Evolutionary conservation across 2,888 invertebrate species (phyloP).

Genomic region (Andrena dorsata): DNA sequence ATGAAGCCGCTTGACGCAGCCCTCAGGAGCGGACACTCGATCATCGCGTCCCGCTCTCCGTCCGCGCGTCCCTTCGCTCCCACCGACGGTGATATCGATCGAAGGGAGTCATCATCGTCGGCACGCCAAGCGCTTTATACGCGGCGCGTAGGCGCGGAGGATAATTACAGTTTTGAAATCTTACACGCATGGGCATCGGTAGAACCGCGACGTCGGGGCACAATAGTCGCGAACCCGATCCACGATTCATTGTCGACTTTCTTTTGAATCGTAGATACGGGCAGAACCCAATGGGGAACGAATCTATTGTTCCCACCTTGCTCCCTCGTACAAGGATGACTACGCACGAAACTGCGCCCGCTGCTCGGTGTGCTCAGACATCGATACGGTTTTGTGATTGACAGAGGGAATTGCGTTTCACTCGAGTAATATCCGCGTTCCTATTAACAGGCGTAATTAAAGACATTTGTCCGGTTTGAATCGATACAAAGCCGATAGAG

Average conservation of each 20-base stretch:
- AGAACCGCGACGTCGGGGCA: constrained; percentile 52
- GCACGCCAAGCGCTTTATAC: constrained; percentile 44
- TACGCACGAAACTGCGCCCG: constrained; percentile 34
- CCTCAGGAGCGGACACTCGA: constrained; percentile 34
- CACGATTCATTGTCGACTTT: constrained; percentile 65
- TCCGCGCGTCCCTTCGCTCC: constrained; percentile 20
- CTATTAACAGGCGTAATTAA: background rate
- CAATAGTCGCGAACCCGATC: constrained; percentile 68
- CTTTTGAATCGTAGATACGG: constrained; percentile 56
- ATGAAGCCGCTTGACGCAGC: constrained; percentile 27
- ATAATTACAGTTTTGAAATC: constrained; percentile 74
- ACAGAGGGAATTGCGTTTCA: constrained; percentile 22
- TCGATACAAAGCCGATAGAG: background rate
- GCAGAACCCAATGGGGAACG: constrained; percentile 30
- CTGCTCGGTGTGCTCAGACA: constrained; percentile 13
- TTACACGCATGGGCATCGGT: constrained; percentile 47
- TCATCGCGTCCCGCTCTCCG: constrained; percentile 56
- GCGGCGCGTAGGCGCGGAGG: constrained; percentile 63
- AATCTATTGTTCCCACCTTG: constrained; percentile 54
- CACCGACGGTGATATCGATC: constrained; percentile 57
- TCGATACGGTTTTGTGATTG: background rate
- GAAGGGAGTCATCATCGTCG: constrained; percentile 52
- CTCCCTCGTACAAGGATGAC: constrained; percentile 46
- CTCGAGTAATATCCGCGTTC: constrained; percentile 18
- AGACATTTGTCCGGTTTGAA: background rate